phyloP scores from a whole-genome alignment of 1,140 invertebrate genomes.

The Solenopsis invicta region DNA sequence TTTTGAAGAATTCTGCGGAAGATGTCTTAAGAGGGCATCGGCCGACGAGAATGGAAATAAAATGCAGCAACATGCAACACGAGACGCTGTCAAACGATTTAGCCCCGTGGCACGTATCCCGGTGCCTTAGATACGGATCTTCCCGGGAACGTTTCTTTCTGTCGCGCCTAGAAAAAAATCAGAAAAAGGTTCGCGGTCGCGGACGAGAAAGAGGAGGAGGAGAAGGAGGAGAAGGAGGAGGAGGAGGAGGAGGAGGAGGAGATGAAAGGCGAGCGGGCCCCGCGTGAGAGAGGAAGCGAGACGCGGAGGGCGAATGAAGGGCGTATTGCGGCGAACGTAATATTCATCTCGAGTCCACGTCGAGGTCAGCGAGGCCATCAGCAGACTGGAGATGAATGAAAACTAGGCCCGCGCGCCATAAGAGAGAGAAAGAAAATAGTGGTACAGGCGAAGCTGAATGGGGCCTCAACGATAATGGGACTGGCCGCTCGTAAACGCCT shows the following conservation, averaged over 20 bases:
- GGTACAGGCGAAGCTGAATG: slow-evolving; percentile 81
- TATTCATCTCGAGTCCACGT: slow-evolving; percentile 82
- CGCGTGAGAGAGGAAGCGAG: slow-evolving; percentile 31
- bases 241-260: slow-evolving; percentile 34
- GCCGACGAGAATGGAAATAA: slow-evolving; percentile 37
- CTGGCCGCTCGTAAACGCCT: slow-evolving; percentile 66
- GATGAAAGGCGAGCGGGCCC: slow-evolving; percentile 26
- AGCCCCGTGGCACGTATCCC: slow-evolving; percentile 81
- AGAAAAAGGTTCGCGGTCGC: slow-evolving; percentile 59
- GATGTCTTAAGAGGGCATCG: slow-evolving; percentile 14
- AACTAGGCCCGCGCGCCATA: slow-evolving; percentile 77
- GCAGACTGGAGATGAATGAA: slow-evolving; percentile 82
- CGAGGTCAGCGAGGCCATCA: slow-evolving; percentile 83
- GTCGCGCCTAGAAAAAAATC: slow-evolving; percentile 68
- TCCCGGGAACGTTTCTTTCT: slow-evolving; percentile 79
- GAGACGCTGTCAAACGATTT: slow-evolving; percentile 80
- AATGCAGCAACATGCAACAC: slow-evolving; percentile 40
- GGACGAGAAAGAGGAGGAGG: slow-evolving; percentile 47
- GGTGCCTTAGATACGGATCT: slow-evolving; percentile 81
- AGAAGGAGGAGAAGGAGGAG: slow-evolving; percentile 6
- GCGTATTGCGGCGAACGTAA: slow-evolving; percentile 79
- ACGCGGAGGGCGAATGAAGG: slow-evolving; percentile 59
- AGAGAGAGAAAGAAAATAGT: slow-evolving; percentile 68
- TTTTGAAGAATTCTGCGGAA: slow-evolving; percentile 34
- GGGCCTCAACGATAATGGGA: slow-evolving; percentile 79